Percentiles rank a stretch among this genome's conserved stretches.
Evolutionary conservation across 2,113 vertebrate species (phyloP).

Genomic region (Lamprotornis superbus): DNA sequence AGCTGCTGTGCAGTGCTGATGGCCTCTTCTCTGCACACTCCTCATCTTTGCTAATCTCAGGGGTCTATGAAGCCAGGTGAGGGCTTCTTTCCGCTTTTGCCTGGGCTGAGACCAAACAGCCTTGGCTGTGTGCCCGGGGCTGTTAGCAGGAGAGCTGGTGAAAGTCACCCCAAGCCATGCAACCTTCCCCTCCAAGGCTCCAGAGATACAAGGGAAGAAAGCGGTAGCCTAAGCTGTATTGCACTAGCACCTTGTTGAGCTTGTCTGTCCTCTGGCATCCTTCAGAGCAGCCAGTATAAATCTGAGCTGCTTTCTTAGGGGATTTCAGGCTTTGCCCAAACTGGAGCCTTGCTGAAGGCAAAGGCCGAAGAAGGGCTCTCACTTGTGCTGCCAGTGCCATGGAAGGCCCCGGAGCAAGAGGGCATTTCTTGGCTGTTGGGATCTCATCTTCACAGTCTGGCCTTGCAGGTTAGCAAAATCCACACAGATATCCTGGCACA

Average conservation of each 20-base stretch:
- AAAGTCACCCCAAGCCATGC: background rate
- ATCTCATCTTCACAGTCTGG: background rate
- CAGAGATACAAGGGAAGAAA: background rate
- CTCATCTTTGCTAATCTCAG: rapidly evolving
- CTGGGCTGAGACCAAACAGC: background rate
- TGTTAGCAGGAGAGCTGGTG: background rate
- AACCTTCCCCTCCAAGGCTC: background rate
- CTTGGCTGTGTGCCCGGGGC: background rate
- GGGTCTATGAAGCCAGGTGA: rapidly evolving
- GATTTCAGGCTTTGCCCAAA: background rate
- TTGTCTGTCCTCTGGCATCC: background rate
- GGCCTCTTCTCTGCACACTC: background rate
- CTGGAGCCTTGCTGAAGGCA: background rate
- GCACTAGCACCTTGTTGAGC: background rate
- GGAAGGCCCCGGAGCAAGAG: background rate
- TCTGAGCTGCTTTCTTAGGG: background rate
- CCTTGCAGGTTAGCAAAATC: background rate
- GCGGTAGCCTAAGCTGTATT: background rate
- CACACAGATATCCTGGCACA: background rate
- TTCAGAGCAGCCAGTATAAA: background rate
- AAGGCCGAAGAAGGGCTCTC: background rate
- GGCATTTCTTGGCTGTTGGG: background rate
- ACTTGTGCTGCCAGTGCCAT: background rate
- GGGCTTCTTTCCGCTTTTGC: background rate
- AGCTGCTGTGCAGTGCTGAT: background rate